Conservation (phyloP, 1,140 invertebrate genomes). For the Plutomurus gul region DNA sequence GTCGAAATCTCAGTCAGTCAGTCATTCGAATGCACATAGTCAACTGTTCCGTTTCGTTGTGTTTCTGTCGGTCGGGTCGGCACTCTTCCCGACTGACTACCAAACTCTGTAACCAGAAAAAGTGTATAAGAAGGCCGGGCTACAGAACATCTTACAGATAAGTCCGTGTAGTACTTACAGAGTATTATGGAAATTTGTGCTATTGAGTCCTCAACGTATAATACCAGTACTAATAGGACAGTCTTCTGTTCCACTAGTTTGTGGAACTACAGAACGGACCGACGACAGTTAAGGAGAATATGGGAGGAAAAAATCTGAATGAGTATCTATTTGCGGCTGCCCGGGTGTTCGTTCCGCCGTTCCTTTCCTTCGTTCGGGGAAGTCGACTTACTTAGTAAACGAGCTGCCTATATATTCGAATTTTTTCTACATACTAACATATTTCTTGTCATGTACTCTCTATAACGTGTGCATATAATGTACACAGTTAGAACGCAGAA, state of each 20-base stretch:
- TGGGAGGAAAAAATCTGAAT: conserved; percentile 28
- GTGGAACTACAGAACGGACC: conserved; percentile 1
- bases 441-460: too few species aligned
- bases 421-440: not conserved
- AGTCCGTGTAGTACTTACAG: too few species aligned
- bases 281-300: not conserved
- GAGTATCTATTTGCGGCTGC: conserved; percentile 33
- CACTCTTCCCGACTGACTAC: conserved; percentile 1
- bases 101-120: not conserved
- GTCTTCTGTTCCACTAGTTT: too few species aligned
- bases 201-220: too few species aligned
- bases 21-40: conserved; percentile 9
- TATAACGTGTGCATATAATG: too few species aligned
- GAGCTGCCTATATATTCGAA: not conserved
- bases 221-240: too few species aligned
- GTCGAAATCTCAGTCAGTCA: conserved; percentile 9
- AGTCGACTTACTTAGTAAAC: not conserved
- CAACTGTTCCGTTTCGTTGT: conserved; percentile 22
- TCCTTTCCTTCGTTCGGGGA: conserved; percentile 1
- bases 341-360: conserved; percentile 28
- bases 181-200: too few species aligned
- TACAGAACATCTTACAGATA: not conserved
- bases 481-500: too few species aligned
- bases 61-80: conserved; percentile 4
- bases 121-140: not conserved